phyloP scores from a whole-genome alignment of 2,113 vertebrate species.

The Chionomys nivalis region DNA sequence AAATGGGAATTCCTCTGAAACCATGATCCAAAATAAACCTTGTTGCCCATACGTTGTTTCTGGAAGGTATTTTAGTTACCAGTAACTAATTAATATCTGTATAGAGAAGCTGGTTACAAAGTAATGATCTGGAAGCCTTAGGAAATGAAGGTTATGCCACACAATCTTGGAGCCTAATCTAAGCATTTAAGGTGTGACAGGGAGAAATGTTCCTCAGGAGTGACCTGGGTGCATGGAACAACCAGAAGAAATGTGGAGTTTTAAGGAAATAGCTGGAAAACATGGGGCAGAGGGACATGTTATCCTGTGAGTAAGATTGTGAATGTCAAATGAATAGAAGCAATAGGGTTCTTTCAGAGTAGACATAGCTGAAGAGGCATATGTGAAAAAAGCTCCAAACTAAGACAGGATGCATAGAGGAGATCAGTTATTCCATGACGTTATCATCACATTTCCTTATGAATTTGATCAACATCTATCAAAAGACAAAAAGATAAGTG shows the following conservation, averaged over 20 bases:
- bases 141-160: neutral
- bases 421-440: neutral
- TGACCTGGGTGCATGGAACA: neutral
- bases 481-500: neutral
- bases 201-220: neutral
- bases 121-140: neutral
- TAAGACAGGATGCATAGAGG: neutral
- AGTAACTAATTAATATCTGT: neutral
- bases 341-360: neutral
- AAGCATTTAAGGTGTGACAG: neutral
- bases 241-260: neutral
- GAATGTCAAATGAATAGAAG: neutral
- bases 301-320: neutral
- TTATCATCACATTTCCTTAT: neutral
- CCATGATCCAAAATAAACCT: neutral
- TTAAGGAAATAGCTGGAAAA: neutral
- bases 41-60: neutral
- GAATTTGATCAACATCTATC: neutral
- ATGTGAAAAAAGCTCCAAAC: neutral
- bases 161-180: neutral
- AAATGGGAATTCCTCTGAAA: neutral
- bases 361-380: neutral
- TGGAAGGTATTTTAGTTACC: neutral
- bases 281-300: neutral
- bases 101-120: neutral